Percentiles rank a stretch among this genome's conserved stretches.
These are phyloP conservation scores for Acrossocheilus wenchowensis DNA, from an alignment of 2,797 vertebrate genomes.

Conservation along the genomic window DNA sequence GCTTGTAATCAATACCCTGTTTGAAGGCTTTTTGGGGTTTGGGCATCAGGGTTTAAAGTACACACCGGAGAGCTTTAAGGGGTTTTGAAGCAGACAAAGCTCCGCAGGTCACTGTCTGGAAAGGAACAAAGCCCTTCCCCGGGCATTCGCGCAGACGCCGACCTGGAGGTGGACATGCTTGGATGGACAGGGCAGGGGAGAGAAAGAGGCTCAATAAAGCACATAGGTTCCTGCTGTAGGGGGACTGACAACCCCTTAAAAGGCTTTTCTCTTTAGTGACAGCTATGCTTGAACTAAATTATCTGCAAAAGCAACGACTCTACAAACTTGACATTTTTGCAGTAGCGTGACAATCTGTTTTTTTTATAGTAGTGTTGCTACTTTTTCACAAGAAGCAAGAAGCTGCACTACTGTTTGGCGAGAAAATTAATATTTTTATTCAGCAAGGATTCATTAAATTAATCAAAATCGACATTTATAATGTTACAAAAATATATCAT, in stretches of 20 bases:
- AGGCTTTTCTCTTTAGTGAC: conserved; percentile 37
- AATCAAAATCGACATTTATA: not conserved
- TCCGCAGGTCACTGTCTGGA: conserved; percentile 66
- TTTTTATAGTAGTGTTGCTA: not conserved
- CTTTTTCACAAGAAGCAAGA: not conserved
- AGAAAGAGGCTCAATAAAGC: conserved; percentile 45
- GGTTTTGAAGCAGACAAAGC: conserved; percentile 72
- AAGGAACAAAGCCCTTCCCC: conserved; percentile 67
- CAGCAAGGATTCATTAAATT: not conserved
- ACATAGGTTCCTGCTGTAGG: conserved; percentile 19
- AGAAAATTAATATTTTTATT: not conserved
- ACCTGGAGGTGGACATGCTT: conserved; percentile 62
- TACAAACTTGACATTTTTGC: not conserved
- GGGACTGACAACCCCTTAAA: conserved; percentile 46
- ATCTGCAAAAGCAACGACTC: conserved; percentile 11
- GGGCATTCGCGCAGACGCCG: conserved; percentile 10
- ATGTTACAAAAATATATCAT: not conserved
- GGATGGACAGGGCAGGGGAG: conserved; percentile 48
- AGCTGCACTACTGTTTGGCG: not conserved
- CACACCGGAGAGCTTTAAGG: conserved; percentile 56
- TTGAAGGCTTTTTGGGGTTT: conserved; percentile 11
- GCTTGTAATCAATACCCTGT: conserved; percentile 33
- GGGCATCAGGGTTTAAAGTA: conserved; percentile 55
- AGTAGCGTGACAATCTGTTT: not conserved
- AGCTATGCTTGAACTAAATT: conserved; percentile 18